These are phyloP conservation scores for Himantopus leucocephalus DNA, from an alignment of 2,113 vertebrate genomes.

Conservation along the genomic window DNA sequence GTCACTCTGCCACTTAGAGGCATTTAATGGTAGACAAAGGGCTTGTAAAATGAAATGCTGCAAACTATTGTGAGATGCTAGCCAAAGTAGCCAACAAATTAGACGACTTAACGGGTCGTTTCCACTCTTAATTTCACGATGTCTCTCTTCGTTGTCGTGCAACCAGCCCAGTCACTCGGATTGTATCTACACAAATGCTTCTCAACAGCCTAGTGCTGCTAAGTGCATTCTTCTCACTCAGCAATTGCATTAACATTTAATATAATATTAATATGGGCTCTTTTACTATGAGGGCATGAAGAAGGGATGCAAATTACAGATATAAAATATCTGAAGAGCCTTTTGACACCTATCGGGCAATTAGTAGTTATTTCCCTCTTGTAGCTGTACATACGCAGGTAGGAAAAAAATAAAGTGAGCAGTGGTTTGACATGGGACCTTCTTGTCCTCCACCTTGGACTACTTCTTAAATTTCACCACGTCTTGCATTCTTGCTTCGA, in stretches of 20 bases:
- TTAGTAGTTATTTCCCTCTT: neutral
- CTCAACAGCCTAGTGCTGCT: neutral
- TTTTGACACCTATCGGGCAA: neutral
- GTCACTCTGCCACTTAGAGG: neutral
- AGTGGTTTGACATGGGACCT: neutral
- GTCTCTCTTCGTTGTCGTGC: neutral
- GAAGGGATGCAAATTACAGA: neutral
- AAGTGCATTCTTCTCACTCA: neutral
- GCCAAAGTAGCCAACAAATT: neutral
- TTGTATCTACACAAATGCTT: neutral
- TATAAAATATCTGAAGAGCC: neutral
- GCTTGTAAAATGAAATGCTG: neutral
- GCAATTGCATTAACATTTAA: neutral
- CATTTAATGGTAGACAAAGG: neutral
- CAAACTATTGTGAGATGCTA: neutral
- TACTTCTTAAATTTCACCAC: neutral
- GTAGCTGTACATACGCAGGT: fast-evolving
- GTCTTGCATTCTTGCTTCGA: neutral
- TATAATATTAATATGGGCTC: neutral
- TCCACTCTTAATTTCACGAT: neutral
- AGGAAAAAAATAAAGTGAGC: too few relatives aligned
- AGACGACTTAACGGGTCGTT: neutral
- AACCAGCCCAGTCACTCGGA: neutral
- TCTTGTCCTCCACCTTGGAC: neutral
- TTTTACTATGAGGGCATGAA: neutral